Evolutionary conservation across 92 coral and sea anemone species (phyloP).

Genomic region (Pocillopora grandis): DNA sequence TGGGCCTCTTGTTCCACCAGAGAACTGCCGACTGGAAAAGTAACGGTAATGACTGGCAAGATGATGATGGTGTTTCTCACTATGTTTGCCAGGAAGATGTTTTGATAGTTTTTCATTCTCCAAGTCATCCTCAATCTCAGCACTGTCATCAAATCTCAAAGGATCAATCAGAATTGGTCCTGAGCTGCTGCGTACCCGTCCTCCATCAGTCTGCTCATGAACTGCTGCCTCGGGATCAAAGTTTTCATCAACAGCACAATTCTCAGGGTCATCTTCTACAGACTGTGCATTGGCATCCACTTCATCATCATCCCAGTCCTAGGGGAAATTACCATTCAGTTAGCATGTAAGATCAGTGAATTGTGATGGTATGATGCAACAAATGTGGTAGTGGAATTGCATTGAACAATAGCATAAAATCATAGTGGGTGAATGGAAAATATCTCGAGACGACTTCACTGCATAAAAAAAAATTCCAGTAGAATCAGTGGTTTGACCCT

Average conservation of each 20-base stretch:
- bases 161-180: conserved; percentile 93
- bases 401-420: no score
- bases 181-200: conserved; percentile 69
- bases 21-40: conserved; percentile 87
- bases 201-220: conserved; percentile 55
- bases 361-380: no score
- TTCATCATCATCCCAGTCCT: conserved; percentile 89
- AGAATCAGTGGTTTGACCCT: no score
- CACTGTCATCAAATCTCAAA: conserved; percentile 80
- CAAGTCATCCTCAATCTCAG: conserved; percentile 61
- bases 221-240: conserved; percentile 93
- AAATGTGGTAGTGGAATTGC: no score
- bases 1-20: conserved; percentile 77
- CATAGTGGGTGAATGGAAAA: no score
- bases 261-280: conserved; percentile 84
- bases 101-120: conserved; percentile 33
- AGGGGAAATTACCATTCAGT: background rate
- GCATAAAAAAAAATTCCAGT: no score
- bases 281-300: conserved; percentile 54
- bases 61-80: conserved; percentile 70
- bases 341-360: background rate
- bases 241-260: conserved; percentile 95
- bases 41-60: conserved; percentile 83
- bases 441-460: no score
- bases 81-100: conserved; percentile 40